A percentile compares a stretch with the other conserved stretches of the same genome.
phyloP scores from a whole-genome alignment of 2,113 vertebrate genomes.

The Bubo blakistoni region DNA sequence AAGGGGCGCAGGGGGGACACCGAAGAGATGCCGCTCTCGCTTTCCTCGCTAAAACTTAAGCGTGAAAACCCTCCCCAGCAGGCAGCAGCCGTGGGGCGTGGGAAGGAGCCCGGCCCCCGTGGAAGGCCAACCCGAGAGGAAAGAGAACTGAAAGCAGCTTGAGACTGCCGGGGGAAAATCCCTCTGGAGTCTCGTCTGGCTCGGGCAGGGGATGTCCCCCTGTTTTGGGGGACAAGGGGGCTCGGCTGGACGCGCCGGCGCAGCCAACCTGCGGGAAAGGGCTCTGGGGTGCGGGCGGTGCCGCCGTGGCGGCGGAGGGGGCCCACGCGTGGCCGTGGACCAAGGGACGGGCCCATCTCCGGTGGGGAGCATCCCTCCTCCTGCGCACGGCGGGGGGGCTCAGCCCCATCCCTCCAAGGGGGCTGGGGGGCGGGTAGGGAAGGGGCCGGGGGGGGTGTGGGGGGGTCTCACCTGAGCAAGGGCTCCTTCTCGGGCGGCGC shows the following conservation, averaged over 20 bases:
- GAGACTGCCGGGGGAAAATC: not conserved
- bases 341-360: not conserved
- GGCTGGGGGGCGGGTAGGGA: too few relatives aligned
- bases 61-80: too few relatives aligned
- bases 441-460: not conserved
- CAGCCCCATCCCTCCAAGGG: not conserved
- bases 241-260: not conserved
- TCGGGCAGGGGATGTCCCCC: not conserved
- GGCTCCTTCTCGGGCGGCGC: conserved; percentile 39
- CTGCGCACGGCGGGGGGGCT: too few relatives aligned
- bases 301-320: not conserved
- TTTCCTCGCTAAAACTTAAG: not conserved
- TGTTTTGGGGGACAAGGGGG: accelerated
- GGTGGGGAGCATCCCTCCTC: not conserved
- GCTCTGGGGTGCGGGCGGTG: not conserved
- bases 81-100: not conserved
- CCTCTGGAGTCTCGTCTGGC: accelerated
- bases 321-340: not conserved
- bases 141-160: not conserved
- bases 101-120: accelerated
- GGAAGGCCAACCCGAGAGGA: accelerated
- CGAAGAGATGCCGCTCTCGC: not conserved
- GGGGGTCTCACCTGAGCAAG: conserved; percentile 24
- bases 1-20: accelerated
- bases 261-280: not conserved